Evolutionary conservation across 2,888 invertebrate species (phyloP), one percentile per base, ranked within the genome.

Genomic region (Phanerotoma sp.): DNA sequence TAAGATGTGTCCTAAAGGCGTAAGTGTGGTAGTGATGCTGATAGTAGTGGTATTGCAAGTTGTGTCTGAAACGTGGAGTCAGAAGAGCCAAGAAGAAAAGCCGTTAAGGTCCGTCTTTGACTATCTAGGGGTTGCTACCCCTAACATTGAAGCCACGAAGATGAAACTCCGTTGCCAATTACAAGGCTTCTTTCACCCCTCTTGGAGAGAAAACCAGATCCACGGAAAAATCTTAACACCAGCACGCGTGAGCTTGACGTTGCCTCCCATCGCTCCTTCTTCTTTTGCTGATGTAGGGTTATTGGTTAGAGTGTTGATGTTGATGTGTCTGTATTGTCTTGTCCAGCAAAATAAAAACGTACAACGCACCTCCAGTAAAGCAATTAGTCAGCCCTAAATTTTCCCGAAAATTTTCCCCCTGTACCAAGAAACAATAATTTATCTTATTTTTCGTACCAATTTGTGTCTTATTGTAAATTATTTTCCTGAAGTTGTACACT

Each of bases 1-100:
- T 75, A 77, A 77, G 75, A 73, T 71, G 73, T 74, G 71, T 67
- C 66, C 52, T 49, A 40, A 30, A 40, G 38, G 40, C 38, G 38
- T 16, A 16, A n/a, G 44, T 30, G 45, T 28, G 38, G 46, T 33
- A 22, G 13, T 38, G 20, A 9, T 18, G 3, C 16, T 38, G 20
- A n/a, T 18, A 38, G 38, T n/a, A 30, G 22, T 16, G 42, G 21
- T 30, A 25, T 28, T n/a, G 13, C 5, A 20, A 46, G 46, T n/a
- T 15, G n/a, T n/a, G 22, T 40, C 15, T n/a, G 10, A 33, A 51
- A 54, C 21, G 47, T 16, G 13, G 22, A 40, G n/a, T n/a, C n/a
- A 11, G 10, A 16, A 46, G 25, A 25, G 16, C 21, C 30, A 22
- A 16, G 16, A 20, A 22, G 28, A 47, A 30, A 45, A 45, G 44